Evolutionary conservation across 2,113 vertebrate species (phyloP).

Genomic region (Tupaia tana): DNA sequence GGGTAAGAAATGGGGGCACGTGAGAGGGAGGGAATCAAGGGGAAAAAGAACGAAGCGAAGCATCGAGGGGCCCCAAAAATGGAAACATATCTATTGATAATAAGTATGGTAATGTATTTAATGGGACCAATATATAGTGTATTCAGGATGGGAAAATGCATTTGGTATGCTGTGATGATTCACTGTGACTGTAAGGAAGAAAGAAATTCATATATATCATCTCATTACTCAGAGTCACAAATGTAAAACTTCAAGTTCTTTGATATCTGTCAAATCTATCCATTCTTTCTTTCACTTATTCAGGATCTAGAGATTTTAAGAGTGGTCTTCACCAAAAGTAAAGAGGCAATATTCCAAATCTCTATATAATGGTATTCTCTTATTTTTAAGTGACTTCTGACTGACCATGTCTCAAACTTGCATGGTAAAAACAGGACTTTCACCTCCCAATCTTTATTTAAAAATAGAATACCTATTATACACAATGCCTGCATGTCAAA

Average conservation of each 20-base stretch:
- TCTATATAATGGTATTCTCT: conserved; percentile 91
- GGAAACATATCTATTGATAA: too few relatives aligned
- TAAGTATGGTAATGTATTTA: too few relatives aligned
- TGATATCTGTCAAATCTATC: conserved; percentile 91
- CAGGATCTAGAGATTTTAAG: conserved; percentile 91
- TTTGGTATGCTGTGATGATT: too few relatives aligned
- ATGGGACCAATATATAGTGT: too few relatives aligned
- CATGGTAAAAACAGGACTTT: conserved; percentile 90
- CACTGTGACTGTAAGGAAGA: too few relatives aligned
- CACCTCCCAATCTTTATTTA: conserved; percentile 92
- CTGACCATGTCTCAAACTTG: conserved; percentile 93
- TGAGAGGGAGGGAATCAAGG: too few relatives aligned
- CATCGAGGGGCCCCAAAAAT: too few relatives aligned
- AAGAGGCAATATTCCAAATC: conserved; percentile 92
- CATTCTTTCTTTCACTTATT: conserved; percentile 94
- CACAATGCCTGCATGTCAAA: conserved; percentile 91
- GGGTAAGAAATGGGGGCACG: too few relatives aligned
- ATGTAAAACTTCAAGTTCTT: conserved; percentile 91
- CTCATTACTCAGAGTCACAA: conserved; percentile 92
- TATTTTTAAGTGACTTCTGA: conserved; percentile 92
- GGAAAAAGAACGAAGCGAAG: too few relatives aligned
- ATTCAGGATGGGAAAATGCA: too few relatives aligned
- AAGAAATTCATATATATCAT: conserved; percentile 87
- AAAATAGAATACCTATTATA: conserved; percentile 91
- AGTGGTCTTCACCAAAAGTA: conserved; percentile 91